Evolutionary conservation across 2,888 invertebrate species (phyloP), one percentile per base, ranked within the genome.

Genomic region (Tiliacea citrago): DNA sequence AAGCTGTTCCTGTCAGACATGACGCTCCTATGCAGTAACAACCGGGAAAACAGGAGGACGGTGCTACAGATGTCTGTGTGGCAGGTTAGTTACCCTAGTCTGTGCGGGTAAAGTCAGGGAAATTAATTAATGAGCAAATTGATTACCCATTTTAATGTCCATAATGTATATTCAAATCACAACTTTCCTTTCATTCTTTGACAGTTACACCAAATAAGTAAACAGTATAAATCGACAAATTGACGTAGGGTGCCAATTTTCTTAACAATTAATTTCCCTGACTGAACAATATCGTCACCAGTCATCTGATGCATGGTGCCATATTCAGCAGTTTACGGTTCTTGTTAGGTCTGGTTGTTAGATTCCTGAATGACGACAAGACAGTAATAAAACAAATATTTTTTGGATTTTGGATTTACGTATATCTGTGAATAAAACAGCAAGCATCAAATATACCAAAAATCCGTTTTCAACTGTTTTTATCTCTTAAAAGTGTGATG

Each of bases 1-100:
- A 99, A 99, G 92, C 96, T 99, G 69, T 99, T 99, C 95, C 97
- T 99, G 10, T 99, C 99, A 2, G 99, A 99, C 94, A 99, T 99
- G 98, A 99, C 99, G n/a, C 96, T 99, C 68, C 96, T 99, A 75
- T 99, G 99, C 96, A 99, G 99, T 92, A 99, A 99, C 93, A 99
- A 99, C 94, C 97, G 99, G 21, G 99, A 99, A 93, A 99, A 99
- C 94, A 96, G 99, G 68, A 97, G 99, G 89, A 99, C 99, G 0
- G 99, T 99, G 21, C 97, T 99, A 60, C 99, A 99, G 96, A 99
- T 99, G 99, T 99, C 99, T 0, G 99, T 99, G 0, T 99, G 99
- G 99, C 99, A 99, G 95, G 99, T 93, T 18, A 57, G 78, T 80
- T 6, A 9, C 42, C 42, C 42, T 42, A 18, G 49, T 18, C 49